Evolutionary conservation across 2,888 invertebrate genomes (phyloP), one percentile per base, ranked within the genome.

Genomic region (Lamellibrachia columna): DNA sequence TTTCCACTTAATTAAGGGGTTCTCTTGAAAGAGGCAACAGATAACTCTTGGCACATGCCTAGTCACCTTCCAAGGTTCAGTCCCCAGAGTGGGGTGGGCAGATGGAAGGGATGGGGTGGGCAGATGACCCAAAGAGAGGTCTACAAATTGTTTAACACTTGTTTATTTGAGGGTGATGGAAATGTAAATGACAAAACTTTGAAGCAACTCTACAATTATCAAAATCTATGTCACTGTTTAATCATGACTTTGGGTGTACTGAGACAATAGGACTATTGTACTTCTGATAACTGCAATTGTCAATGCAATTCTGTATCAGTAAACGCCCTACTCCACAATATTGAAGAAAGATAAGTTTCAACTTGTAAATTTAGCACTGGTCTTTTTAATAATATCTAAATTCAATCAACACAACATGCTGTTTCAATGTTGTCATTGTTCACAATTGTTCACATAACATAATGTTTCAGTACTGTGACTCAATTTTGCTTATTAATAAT

Each of bases 1-100:
- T 75, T 75, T 75, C 75, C 75, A 75, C 75, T 75, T 75, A 75
- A 75, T 75, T 75, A 75, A 75, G 75, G 75, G 75, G 75, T 75
- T 15, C 75, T 75, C 75, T 22, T 75, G 75, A 75, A 75, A 75
- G 75, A n/a, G 75, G 75, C 75, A 75, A 75, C 75, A 75, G n/a
- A 75, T 75, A 75, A 75, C 75, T 75, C n/a, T n/a, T 75, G 75
- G 75, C 75, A 75, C 75, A 75, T 75, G 75, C 22, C 75, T 75
- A 6, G 75, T 75, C 75, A 75, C 75, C 75, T 15, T 75, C 75
- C 75, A 11, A 22, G 75, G 75, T n/a, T 75, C 22, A 4, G 75
- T 75, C 75, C 75, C 75, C 22, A 6, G 75, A 75, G 75, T 75
- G 75, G 75, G 75, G 75, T 75, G 75, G 75, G 75, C 75, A 75